Base-by-base conservation (phyloP, 2,888 invertebrate species). In the Erpobdella octoculata region DNA sequence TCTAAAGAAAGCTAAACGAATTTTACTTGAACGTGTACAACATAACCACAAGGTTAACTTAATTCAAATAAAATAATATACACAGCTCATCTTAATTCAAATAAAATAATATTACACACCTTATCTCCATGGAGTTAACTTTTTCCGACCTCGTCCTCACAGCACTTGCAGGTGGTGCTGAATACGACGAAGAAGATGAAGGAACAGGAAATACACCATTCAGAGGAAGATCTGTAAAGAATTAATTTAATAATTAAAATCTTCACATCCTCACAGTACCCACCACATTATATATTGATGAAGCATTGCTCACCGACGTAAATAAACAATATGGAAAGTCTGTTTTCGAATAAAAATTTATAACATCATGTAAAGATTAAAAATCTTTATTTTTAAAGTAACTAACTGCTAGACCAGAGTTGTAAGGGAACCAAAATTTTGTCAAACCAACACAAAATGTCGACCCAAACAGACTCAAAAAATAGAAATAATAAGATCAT, bases 91-190 rank as follows among this genome's bases (percentile, higher is more conserved):
- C n/a, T n/a, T n/a, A n/a, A n/a, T n/a, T n/a, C n/a, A n/a, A n/a
- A n/a, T n/a, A n/a, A 25, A 65, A 5, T 37, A 6, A 64, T 18
- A 66, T 12, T 18, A n/a, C 59, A 25, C 31, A 76, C 76, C 76
- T 80, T 48, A 84, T 84, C 74, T 84, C 83, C 84, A 84, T 84
- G 64, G 83, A 80, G 75, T 81, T 81, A 79, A 83, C 80, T 74
- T 83, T 83, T 73, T 78, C 73, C 74, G 78, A 59, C 21, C 74
- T 37, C 36, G 70, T 38, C n/a, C 66, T 67, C 69, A 41, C 61
- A n/a, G n/a, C 53, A 38, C n/a, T 59, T 58, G 38, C 41, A 36
- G 48, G 67, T 28, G 38, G 33, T 37, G 64, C 68, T 37, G 53
- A 36, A 31, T n/a, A 38, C 37, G 28, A 71, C 36, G 48, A 28